phyloP scores from a whole-genome alignment of 2,113 vertebrate species.

The Craseonycteris thonglongyai region DNA sequence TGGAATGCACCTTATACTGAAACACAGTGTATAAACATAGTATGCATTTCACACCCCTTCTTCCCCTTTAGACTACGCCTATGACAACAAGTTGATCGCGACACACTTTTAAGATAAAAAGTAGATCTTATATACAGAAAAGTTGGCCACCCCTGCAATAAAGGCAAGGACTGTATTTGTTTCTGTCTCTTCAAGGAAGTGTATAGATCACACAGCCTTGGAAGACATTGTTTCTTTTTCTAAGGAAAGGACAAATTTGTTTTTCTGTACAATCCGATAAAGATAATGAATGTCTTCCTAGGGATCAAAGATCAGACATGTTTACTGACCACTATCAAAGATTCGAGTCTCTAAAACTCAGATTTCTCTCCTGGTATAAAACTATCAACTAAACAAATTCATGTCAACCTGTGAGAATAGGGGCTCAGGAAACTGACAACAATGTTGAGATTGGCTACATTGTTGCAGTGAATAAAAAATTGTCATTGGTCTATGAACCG shows the following conservation, averaged over 20 bases:
- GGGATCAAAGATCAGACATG: neutral
- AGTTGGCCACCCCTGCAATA: too few species aligned
- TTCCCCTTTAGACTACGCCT: too few species aligned
- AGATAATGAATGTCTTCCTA: neutral
- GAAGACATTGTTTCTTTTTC: neutral
- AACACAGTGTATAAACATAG: too few species aligned
- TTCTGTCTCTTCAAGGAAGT: neutral
- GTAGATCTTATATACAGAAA: too few species aligned
- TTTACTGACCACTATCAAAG: neutral
- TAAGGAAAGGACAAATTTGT: neutral
- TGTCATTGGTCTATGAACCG: neutral
- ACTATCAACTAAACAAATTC: neutral
- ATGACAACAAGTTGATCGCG: too few species aligned
- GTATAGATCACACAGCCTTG: neutral
- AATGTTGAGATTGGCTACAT: neutral
- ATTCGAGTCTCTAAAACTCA: neutral
- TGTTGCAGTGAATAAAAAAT: neutral
- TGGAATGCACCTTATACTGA: too few species aligned
- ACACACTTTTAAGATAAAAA: too few species aligned
- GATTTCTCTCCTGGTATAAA: neutral
- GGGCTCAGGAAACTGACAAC: neutral
- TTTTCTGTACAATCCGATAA: neutral
- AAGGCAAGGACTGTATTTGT: neutral
- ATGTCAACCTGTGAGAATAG: neutral
- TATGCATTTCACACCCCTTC: too few species aligned